Conservation (phyloP, 2,888 invertebrate genomes). For the Calameuta filiformis region DNA sequence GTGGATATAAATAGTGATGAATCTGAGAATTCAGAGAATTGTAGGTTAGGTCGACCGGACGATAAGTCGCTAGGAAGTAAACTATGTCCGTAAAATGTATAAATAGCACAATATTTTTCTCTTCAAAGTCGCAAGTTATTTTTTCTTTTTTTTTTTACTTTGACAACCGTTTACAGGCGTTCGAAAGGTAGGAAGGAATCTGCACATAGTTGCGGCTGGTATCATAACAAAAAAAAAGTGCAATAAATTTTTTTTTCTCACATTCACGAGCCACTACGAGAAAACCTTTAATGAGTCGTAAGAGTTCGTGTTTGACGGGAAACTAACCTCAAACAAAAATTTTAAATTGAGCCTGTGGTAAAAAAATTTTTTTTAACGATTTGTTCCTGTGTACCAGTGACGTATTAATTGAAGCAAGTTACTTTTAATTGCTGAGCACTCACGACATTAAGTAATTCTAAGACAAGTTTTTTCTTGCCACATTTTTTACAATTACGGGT, state of each 20-base stretch:
- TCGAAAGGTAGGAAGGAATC: neutral
- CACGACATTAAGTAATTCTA: neutral
- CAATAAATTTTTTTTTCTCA: too few relatives aligned
- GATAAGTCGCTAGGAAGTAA: neutral
- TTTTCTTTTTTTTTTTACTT: neutral
- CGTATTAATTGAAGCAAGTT: conserved; percentile 39
- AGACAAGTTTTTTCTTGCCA: neutral
- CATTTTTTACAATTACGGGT: neutral
- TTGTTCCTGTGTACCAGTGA: neutral
- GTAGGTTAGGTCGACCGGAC: conserved; percentile 12
- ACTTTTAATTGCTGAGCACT: conserved; percentile 40
- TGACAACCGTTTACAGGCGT: neutral
- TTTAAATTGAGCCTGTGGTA: neutral
- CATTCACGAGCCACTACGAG: neutral
- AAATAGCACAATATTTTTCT: neutral
- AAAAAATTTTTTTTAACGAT: neutral
- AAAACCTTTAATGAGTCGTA: neutral
- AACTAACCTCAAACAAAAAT: neutral
- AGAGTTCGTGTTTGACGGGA: neutral
- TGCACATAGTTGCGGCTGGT: neutral
- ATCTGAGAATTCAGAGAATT: conserved; percentile 25
- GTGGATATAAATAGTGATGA: conserved; percentile 35
- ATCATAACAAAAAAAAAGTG: neutral
- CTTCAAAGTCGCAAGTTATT: neutral
- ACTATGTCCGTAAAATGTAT: neutral